Base-by-base conservation (phyloP, 2,888 invertebrate genomes). In the Pterostichus niger region DNA sequence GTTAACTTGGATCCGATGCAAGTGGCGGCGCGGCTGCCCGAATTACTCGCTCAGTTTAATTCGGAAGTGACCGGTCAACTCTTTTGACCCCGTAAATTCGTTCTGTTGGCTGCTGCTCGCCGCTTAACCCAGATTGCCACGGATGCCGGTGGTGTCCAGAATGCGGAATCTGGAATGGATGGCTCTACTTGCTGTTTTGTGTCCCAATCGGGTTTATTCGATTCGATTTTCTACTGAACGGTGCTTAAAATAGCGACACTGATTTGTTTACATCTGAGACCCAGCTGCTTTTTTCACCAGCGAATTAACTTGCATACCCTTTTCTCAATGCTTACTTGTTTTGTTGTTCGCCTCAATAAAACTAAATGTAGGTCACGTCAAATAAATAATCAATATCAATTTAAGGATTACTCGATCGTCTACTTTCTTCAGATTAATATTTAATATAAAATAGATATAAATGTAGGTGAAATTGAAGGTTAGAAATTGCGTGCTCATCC, bases 1-100 rank as follows among this genome's bases (percentile, higher is more conserved):
- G 75, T 75, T 52, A 75, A 75, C 49, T 75, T 52, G 75, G 75
- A 75, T 75, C 33, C 75, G 52, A 75, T 75, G 75, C 52, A 75
- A 75, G 75, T 75, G 75, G 59, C 40, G 40, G 40, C 59, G 59
- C 59, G 17, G 31, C 24, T 31, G 59, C 17, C 52, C 7, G 75
- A 75, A 75, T 75, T 49, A 75, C 52, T 75, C 75, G 75, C 49
- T 71, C 64, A 17, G 54, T 54, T 15, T 54, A 17, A 54, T 17
- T 54, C 13, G 59, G 59, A 24, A 59, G 24, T 59, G 59, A 24
- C 59, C 59, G 59, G 24, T 11, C 59, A 59, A 59, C 24, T 68
- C 71, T 75, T 75, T 75, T 52, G 75, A 75, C 75, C 75, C 52
- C 52, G 75, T 75, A 73, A 73, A 46, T 73, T 73, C 46, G 35